Conservation (phyloP, 2,888 invertebrate species). For the Eilema griseolum region DNA sequence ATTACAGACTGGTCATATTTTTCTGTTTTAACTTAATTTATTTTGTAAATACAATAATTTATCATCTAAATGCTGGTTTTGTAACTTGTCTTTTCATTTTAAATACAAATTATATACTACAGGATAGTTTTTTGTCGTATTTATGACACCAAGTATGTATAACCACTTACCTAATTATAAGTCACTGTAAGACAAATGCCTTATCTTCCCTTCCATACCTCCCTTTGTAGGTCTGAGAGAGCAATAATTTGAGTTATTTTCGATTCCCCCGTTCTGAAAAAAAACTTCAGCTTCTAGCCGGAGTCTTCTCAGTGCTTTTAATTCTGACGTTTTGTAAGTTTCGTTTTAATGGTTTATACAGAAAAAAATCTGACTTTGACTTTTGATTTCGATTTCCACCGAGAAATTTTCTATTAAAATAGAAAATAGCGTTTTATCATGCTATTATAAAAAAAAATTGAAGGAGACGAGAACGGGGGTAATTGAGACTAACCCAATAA, state of each 20-base stretch:
- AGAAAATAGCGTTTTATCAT: no score
- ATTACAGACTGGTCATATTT: not conserved
- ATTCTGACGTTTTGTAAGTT: no score
- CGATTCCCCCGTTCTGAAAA: no score
- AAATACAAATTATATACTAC: not conserved
- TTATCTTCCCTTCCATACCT: not conserved
- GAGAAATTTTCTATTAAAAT: no score
- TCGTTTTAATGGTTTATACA: no score
- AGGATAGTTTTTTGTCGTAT: not conserved
- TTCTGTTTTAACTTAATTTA: not conserved
- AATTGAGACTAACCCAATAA: no score
- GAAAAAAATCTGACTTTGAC: no score
- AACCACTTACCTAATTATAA: not conserved
- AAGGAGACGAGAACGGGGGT: no score
- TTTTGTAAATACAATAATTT: conserved; percentile 7
- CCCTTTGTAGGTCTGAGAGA: not conserved
- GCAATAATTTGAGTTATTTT: not conserved
- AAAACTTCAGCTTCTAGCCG: no score
- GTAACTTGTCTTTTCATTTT: conserved; percentile 28
- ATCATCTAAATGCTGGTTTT: conserved; percentile 28
- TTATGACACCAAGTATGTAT: not conserved
- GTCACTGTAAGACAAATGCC: not conserved
- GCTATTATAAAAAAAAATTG: no score
- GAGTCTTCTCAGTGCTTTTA: no score
- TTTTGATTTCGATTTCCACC: no score